These are phyloP conservation scores for Prosopocoilus inquinatus DNA, from an alignment of 2,888 invertebrate genomes.

Conservation along the genomic window DNA sequence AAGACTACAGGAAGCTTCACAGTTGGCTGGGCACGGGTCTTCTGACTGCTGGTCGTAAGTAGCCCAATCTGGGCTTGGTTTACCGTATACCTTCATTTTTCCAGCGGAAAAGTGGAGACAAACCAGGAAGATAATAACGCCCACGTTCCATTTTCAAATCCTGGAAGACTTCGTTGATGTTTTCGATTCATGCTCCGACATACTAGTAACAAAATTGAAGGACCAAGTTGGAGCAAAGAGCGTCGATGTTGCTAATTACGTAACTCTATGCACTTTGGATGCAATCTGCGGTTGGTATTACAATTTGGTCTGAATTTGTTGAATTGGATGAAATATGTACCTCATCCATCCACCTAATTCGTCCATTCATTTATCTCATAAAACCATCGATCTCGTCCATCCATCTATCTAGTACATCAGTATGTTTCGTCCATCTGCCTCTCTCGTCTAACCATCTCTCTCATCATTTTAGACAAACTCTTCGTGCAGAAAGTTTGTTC, in stretches of 20 bases:
- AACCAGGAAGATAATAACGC: constrained; percentile 48
- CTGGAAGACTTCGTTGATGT: constrained; percentile 44
- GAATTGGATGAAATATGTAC: no score
- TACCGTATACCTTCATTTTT: neutral
- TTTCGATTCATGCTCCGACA: constrained; percentile 32
- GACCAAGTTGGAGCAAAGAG: constrained; percentile 33
- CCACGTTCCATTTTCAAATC: constrained; percentile 48
- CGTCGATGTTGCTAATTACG: constrained; percentile 19
- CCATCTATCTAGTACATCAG: no score
- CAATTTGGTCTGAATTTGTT: no score
- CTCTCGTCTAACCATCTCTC: no score
- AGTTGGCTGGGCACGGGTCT: constrained; percentile 37
- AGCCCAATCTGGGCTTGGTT: constrained; percentile 27
- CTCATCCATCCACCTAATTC: no score
- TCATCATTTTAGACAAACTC: no score
- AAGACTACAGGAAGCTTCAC: constrained; percentile 31
- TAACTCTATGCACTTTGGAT: constrained; percentile 20
- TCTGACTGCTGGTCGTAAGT: constrained; percentile 33
- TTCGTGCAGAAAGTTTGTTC: no score
- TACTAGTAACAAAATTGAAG: constrained; percentile 4
- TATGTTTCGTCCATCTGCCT: no score
- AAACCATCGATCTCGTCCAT: no score
- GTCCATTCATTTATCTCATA: no score
- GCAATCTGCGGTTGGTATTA: constrained; percentile 18
- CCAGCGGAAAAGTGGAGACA: constrained; percentile 39